Conservation (phyloP, 2,797 vertebrate genomes). For the Aulostomus chinensis region DNA sequence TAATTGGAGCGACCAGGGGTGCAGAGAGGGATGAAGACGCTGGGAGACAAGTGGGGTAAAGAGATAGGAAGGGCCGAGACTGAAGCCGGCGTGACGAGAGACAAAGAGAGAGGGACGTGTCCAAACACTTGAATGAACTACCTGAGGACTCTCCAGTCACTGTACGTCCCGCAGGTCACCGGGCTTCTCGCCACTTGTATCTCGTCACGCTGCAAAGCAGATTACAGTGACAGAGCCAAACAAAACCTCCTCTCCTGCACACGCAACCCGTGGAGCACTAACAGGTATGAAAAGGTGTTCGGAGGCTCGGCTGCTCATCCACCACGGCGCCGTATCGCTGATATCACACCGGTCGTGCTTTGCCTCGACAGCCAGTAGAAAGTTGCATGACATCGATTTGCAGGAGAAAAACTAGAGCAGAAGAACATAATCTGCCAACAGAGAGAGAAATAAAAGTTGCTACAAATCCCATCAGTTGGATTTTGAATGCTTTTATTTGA, state of each 20-base stretch:
- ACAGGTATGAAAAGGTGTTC: conserved; percentile 36
- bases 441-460: neutral
- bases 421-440: neutral
- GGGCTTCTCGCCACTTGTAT: conserved; percentile 20
- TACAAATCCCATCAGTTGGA: conserved; percentile 2
- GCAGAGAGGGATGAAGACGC: conserved; percentile 15
- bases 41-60: neutral
- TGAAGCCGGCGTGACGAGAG: conserved; percentile 13
- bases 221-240: conserved; percentile 58
- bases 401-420: neutral
- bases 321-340: too few relatives aligned
- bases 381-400: neutral
- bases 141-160: conserved; percentile 14
- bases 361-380: too few relatives aligned
- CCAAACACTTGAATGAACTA: conserved; percentile 7
- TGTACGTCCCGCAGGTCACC: conserved; percentile 13
- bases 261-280: conserved; percentile 11
- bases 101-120: conserved; percentile 1
- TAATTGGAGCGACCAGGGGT: conserved; percentile 18
- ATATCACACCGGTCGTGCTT: too few relatives aligned
- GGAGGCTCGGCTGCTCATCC: too few relatives aligned
- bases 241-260: conserved; percentile 39
- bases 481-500: conserved; percentile 14
- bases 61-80: neutral
- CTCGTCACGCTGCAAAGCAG: conserved; percentile 50